Evolutionary conservation across 1,140 invertebrate species (phyloP), one percentile per base, ranked within the genome.

Genomic region (Fragariocoptes setiger): DNA sequence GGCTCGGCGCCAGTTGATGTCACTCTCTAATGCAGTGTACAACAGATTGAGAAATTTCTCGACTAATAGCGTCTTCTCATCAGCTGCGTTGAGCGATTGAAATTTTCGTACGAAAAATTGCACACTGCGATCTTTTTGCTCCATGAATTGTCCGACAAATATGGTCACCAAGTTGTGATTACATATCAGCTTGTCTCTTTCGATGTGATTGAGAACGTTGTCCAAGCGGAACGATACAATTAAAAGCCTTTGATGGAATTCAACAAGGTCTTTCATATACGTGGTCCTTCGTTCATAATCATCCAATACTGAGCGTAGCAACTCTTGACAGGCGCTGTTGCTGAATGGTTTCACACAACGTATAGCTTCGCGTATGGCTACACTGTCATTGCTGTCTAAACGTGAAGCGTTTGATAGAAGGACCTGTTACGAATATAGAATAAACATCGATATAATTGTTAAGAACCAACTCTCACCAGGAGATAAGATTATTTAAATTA

Each of bases 321-420:
- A 55, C 52, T 78, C 77, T 42, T 65, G 62, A 51, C 74, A 75
- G 25, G 69, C 72, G 41, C 67, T 63, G 25, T 67, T 60, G 50
- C 78, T 73, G 48, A 83, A 70, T 19, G 71, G 57, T 38, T 65
- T 60, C 16, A 85, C 62, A 52, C 76, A 83, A 19, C 82, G 64
- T 40, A 88, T 56, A 1, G 78, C 77, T 58, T 79, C 75, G 48
- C 85, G 72, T 3, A 88, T 62, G 52, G 82, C 74, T n/a, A 79
- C 76, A 37, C 76, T 70, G 25, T 74, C 58, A 19, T 70, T 67
- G 51, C 74, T 50, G 72, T 72, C 69, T 3, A 42, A 5, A 19
- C 41, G 37, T n/a, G 41, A 42, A 17, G 25, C 25, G 15, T 42
- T 37, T 17, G 37, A 17, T 22, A 37, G 22, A 16, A 42, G 41